A percentile compares a stretch with the other conserved stretches of the same genome.
These are phyloP conservation scores for Orientallactaga sibirica DNA, from an alignment of 2,797 vertebrate species.

Conservation along the genomic window DNA sequence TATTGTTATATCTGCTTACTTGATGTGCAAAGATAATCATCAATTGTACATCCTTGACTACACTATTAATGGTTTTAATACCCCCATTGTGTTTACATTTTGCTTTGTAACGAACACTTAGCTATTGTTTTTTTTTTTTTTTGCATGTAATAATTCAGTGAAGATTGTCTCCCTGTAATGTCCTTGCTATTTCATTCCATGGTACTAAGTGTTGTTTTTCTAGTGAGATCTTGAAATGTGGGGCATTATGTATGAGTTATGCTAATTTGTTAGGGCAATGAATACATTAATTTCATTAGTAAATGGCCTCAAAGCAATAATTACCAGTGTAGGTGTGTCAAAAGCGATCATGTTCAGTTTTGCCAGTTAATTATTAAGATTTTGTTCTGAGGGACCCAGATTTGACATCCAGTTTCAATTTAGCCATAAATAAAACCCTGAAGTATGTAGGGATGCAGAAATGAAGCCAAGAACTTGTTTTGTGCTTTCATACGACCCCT, in stretches of 20 bases:
- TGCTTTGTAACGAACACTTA: slow-evolving; percentile 90
- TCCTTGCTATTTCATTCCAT: slow-evolving; percentile 89
- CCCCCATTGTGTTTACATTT: slow-evolving; percentile 87
- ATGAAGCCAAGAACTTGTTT: slow-evolving; percentile 89
- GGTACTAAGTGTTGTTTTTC: slow-evolving; percentile 90
- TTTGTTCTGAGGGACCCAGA: slow-evolving; percentile 96
- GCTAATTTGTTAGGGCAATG: slow-evolving; percentile 99
- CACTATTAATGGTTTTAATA: slow-evolving; percentile 88
- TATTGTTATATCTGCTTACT: slow-evolving; percentile 87
- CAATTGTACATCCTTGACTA: slow-evolving; percentile 87
- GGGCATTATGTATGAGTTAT: slow-evolving; percentile 99
- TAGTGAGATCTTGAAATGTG: slow-evolving; percentile 94
- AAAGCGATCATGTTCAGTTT: slow-evolving; percentile 99
- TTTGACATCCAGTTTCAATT: slow-evolving; percentile 94
- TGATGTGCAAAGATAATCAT: slow-evolving; percentile 89
- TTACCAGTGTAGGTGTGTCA: slow-evolving; percentile 99
- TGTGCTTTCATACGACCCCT: slow-evolving; percentile 76
- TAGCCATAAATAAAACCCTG: slow-evolving; percentile 92
- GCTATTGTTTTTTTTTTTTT: slow-evolving; percentile 89
- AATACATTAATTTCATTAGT: slow-evolving; percentile 99
- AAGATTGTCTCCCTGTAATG: slow-evolving; percentile 87
- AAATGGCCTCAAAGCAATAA: slow-evolving; percentile 99
- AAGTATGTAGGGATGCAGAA: slow-evolving; percentile 90
- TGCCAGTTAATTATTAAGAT: slow-evolving; percentile 99
- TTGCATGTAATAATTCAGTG: slow-evolving; percentile 88